Conservation (phyloP, 2,113 vertebrate genomes). For the Pelusios castaneus region DNA sequence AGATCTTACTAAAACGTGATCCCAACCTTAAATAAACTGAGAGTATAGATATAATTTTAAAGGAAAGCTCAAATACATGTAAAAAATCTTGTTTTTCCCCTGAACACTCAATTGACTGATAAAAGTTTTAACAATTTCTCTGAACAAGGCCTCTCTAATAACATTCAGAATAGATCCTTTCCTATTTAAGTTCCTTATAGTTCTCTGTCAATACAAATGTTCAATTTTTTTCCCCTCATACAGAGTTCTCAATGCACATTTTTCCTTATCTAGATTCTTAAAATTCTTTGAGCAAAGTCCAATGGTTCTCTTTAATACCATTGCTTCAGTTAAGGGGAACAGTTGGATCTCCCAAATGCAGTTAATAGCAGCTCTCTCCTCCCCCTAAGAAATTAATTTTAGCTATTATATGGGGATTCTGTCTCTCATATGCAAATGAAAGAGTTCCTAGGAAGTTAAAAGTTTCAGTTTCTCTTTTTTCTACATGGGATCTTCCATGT, state of each 20-base stretch:
- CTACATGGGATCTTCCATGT: neutral
- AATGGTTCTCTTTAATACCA: slow-evolving; percentile 2
- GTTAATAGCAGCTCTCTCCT: neutral
- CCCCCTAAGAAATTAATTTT: neutral
- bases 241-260: slow-evolving; percentile 33
- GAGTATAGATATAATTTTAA: neutral
- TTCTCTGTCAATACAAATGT: slow-evolving; percentile 44
- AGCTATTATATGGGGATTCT: neutral
- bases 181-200: slow-evolving; percentile 65
- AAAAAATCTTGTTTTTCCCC: neutral
- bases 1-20: neutral
- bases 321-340: slow-evolving; percentile 8
- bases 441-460: neutral
- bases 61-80: neutral
- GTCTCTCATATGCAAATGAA: neutral
- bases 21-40: neutral
- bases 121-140: neutral
- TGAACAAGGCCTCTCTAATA: neutral
- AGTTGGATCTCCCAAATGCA: slow-evolving; percentile 11
- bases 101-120: slow-evolving; percentile 3
- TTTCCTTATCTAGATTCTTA: slow-evolving; percentile 46
- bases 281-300: slow-evolving; percentile 34
- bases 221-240: slow-evolving; percentile 55
- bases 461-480: neutral
- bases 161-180: neutral